Evolutionary conservation across 2,797 vertebrate species (phyloP), one percentile per base, ranked within the genome.

Genomic region (Monodelphis domestica): DNA sequence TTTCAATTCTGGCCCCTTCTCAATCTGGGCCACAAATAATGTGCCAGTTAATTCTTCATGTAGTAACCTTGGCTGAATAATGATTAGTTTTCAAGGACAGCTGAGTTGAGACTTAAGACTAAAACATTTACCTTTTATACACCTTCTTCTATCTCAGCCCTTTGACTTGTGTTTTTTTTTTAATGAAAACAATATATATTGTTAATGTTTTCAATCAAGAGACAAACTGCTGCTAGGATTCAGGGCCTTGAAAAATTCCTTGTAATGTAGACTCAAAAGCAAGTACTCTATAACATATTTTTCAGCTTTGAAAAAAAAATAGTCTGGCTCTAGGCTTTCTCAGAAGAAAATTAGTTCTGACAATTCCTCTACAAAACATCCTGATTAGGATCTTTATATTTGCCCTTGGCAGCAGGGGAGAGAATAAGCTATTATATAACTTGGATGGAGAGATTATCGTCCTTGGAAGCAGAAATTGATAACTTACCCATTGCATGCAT

Each of bases 31-130:
- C 33, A 96, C 1, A 50, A 96, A 95, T 87, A 92, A 90, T 94
- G 91, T 53, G 10, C 87, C 12, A 88, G 52, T 53, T 53, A 51
- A 95, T 94, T 91, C 93, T 89, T 92, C 94, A 90, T 84, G 21
- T 90, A 93, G 78, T 91, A 91, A 93, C 50, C 38, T 95, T 33
- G 70, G 88, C 78, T 96, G 95, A 95, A 55, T 54, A 38, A 54
- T 55, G 90, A 95, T 94, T 94, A 94, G 87, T 95, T 92, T 95
- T 96, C 93, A 95, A 92, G 93, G 91, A 91, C 21, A 89, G 55
- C 38, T 84, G 93, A 96, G 87, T 88, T 92, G 91, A 97, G 51
- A 53, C 70, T 91, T 89, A 89, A 87, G 54, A 95, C 57, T 51
- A 88, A 63, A 89, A 51, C n/a, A 30, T 88, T 96, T 94, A 54